Evolutionary conservation across 1,140 invertebrate genomes (phyloP).

Genomic region (Macrostomum lignano): DNA sequence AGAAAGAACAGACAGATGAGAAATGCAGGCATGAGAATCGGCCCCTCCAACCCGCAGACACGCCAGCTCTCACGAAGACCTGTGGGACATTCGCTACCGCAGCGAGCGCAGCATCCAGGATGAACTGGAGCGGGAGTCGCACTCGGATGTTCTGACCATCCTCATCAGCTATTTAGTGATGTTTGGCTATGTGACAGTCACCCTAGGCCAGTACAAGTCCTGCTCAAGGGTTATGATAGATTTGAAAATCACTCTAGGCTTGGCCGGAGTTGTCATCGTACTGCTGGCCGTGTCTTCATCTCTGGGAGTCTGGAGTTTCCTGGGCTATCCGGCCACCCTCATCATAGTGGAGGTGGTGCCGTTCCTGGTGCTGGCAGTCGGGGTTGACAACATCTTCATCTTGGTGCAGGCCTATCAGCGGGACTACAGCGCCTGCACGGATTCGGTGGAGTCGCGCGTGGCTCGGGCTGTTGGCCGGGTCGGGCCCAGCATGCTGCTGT

Average conservation of each 20-base stretch:
- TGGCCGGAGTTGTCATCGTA: slow-evolving; percentile 53
- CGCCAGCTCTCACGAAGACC: no score
- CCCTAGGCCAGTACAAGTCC: slow-evolving; percentile 52
- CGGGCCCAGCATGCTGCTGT: slow-evolving; percentile 59
- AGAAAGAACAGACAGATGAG: no score
- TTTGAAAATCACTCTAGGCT: slow-evolving; percentile 48
- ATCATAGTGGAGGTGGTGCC: slow-evolving; percentile 75
- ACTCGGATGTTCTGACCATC: slow-evolving; percentile 66
- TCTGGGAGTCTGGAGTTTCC: slow-evolving; percentile 54
- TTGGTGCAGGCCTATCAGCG: slow-evolving; percentile 41
- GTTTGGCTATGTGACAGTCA: slow-evolving; percentile 79
- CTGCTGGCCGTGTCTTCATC: slow-evolving; percentile 46
- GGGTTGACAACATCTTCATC: slow-evolving; percentile 80
- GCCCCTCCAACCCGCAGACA: no score
- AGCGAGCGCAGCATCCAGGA: slow-evolving; percentile 91
- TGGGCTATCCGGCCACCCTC: slow-evolving; percentile 44
- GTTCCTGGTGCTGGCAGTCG: slow-evolving; percentile 62
- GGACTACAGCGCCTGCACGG: no score
- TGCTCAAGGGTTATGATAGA: no score
- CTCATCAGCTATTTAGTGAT: slow-evolving; percentile 78
- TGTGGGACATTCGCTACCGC: no score
- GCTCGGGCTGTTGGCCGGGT: slow-evolving; percentile 44
- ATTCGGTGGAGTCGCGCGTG: no score
- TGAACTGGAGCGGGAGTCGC: slow-evolving; percentile 59
- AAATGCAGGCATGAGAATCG: no score